These are phyloP conservation scores for Gorsachius goisagi DNA, from an alignment of 2,113 vertebrate genomes.

Conservation along the genomic window DNA sequence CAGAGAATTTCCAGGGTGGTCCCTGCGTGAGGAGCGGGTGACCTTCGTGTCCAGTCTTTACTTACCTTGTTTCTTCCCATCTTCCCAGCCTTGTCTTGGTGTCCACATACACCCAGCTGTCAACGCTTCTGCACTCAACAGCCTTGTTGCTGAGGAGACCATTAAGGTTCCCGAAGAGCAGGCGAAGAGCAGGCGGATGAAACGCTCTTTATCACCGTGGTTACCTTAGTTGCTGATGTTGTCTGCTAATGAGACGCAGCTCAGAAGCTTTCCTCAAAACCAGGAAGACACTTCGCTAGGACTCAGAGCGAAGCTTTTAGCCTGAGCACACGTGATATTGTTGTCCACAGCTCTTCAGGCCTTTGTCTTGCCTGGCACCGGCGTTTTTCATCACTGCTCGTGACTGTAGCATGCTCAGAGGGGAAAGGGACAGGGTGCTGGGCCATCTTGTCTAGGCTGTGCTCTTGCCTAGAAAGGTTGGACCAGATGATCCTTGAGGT, in stretches of 20 bases:
- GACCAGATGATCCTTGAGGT: too few species aligned
- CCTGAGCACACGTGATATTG: not conserved
- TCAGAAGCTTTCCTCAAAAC: not conserved
- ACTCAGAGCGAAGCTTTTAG: constrained; percentile 1
- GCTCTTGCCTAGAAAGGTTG: too few species aligned
- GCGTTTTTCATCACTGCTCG: not conserved
- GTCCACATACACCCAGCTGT: not conserved
- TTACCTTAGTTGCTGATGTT: not conserved
- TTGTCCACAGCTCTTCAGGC: not conserved
- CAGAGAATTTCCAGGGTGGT: not conserved
- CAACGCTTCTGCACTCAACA: not conserved
- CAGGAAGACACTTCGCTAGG: not conserved
- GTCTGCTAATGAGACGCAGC: not conserved
- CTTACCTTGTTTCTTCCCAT: not conserved
- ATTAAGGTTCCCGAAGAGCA: not conserved
- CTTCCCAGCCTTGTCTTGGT: not conserved
- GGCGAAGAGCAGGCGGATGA: not conserved
- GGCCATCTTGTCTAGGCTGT: too few species aligned
- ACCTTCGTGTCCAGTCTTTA: not conserved
- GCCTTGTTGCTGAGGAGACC: constrained; percentile 52
- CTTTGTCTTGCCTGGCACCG: not conserved
- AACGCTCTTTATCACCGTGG: not conserved
- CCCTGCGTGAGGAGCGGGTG: not conserved
- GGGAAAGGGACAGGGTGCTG: too few species aligned
- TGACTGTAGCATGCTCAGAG: accelerated